Base-by-base conservation (phyloP, 2,113 vertebrate species). In the Nannobrachium achirus region DNA sequence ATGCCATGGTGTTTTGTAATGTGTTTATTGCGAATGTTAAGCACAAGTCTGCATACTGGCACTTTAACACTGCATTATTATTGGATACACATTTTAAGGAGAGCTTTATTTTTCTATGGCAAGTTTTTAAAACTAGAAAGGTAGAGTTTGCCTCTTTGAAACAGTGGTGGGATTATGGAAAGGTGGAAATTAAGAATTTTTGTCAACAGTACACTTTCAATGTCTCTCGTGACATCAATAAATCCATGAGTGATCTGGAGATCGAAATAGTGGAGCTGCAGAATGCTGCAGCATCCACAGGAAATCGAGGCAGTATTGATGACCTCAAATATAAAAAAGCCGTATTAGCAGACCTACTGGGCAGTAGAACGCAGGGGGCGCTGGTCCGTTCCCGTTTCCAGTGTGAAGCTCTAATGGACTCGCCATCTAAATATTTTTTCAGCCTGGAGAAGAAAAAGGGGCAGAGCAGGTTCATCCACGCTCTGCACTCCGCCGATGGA, bases 61-160 rank as follows among this genome's bases (percentile, higher is more conserved):
- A 9, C 52, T 65, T 65, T 53, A 65, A 65, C 18, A 65, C 15
- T 18, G 13, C 49, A n/a, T 53, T 65, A 6, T 41, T 53, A 19
- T 18, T 9, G 7, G 63, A 65, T 65, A 20, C 15, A 5, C 2
- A 51, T 16, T 51, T 51, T 51, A 16, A 8, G 16, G 15, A 51
- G 1, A 15, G 14, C 16, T 51, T 42, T 6, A 8, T 6, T 6
- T 14, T 38, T 38, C 14, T 20, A 1, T 15, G 25, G 33, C 14
- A 58, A 10, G 39, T 9, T 42, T 38, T 2, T 15, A 19, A 39
- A 48, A 48, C 45, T 5, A 14, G 0, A 66, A 66, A 53, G 51
- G 39, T n/a, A n/a, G n/a, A n/a, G n/a, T n/a, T n/a, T n/a, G n/a
- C n/a, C n/a, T n/a, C n/a, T n/a, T n/a, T n/a, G n/a, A n/a, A n/a